These are phyloP conservation scores for Manis javanica DNA, from an alignment of 2,797 vertebrate genomes.

Conservation along the genomic window DNA sequence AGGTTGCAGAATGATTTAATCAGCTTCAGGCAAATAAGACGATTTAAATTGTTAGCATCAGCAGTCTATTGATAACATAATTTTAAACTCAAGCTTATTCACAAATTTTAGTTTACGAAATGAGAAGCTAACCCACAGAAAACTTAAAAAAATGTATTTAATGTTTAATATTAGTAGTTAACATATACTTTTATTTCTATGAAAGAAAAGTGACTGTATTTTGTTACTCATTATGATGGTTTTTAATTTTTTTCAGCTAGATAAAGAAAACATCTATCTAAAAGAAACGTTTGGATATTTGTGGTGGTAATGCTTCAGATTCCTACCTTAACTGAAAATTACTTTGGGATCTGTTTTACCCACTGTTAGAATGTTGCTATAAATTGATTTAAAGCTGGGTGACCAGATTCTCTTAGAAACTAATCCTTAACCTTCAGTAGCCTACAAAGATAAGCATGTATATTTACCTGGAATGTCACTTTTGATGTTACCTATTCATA, in stretches of 20 bases:
- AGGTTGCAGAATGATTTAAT: background rate
- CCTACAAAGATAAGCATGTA: background rate
- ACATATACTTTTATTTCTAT: background rate
- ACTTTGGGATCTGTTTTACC: background rate
- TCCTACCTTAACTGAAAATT: background rate
- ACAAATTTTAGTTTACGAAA: background rate
- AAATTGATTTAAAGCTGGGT: background rate
- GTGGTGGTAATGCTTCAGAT: background rate
- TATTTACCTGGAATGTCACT: background rate
- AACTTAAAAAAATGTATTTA: background rate
- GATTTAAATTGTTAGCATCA: background rate
- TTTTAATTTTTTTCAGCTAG: background rate
- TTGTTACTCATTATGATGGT: background rate
- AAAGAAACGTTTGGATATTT: constrained; percentile 7
- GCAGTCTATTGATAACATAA: background rate
- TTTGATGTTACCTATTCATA: background rate
- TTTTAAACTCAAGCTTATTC: background rate
- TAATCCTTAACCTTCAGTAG: background rate
- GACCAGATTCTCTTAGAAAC: background rate
- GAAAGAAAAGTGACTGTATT: background rate
- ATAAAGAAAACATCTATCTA: background rate
- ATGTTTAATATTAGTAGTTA: background rate
- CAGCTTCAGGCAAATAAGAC: background rate
- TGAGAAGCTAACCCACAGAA: background rate
- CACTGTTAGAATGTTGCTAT: background rate